A percentile compares a stretch with the other conserved stretches of the same genome.
Evolutionary conservation across 2,797 vertebrate species (phyloP).

Genomic region (Delichon dasypus): DNA sequence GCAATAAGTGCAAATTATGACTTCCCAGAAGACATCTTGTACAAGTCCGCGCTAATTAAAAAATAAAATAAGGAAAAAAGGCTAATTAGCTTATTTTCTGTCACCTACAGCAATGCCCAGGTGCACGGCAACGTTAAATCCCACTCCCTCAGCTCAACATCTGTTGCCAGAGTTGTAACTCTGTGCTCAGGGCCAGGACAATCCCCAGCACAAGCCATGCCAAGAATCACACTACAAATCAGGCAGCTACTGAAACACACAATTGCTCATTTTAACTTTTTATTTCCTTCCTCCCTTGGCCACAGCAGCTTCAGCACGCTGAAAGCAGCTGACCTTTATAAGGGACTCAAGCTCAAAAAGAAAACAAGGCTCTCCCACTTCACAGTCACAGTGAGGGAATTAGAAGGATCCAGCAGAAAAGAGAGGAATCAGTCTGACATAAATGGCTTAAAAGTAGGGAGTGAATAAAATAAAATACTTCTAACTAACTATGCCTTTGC

Average conservation of each 20-base stretch:
- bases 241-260: background rate
- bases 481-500: background rate
- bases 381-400: background rate
- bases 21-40: constrained; percentile 61
- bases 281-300: background rate
- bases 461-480: background rate
- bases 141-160: constrained; percentile 47
- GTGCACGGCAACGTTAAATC: constrained; percentile 46
- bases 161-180: constrained; percentile 51
- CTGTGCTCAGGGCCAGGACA: constrained; percentile 26
- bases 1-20: constrained; percentile 56
- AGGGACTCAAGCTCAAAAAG: background rate
- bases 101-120: constrained; percentile 67
- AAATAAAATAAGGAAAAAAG: constrained; percentile 65
- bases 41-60: constrained; percentile 69
- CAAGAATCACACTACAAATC: constrained; percentile 17
- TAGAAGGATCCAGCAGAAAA: background rate
- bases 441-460: background rate
- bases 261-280: background rate
- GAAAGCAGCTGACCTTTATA: background rate
- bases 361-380: background rate
- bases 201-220: constrained; percentile 38
- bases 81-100: constrained; percentile 66
- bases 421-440: background rate
- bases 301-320: background rate